Percentiles rank a stretch among this genome's conserved stretches.
Conservation (phyloP, 1,140 invertebrate species). For the Temnothorax longispinosus region DNA sequence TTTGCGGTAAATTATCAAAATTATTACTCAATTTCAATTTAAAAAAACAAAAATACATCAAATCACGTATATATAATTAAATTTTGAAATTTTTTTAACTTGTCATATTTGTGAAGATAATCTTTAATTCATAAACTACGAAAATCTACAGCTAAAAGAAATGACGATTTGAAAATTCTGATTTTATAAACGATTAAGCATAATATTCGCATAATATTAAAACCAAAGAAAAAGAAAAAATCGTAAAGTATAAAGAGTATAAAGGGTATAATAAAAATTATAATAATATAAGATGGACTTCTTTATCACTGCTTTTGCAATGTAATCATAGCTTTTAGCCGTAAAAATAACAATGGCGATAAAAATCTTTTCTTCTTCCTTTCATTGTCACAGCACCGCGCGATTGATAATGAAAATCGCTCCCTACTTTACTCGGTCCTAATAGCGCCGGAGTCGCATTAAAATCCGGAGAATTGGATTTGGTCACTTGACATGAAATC, state of each 20-base stretch:
- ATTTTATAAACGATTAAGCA: not conserved
- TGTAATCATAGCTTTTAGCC: not conserved
- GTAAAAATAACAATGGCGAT: slow-evolving; percentile 31
- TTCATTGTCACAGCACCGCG: slow-evolving; percentile 2
- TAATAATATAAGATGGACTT: not conserved
- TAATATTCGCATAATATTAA: not conserved
- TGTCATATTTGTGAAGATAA: not conserved
- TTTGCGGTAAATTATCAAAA: not conserved
- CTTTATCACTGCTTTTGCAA: slow-evolving; percentile 11
- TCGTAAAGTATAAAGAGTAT: not conserved
- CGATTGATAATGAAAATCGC: slow-evolving; percentile 56
- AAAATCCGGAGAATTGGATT: slow-evolving; percentile 62
- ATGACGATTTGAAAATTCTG: not conserved
- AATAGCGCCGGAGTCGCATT: slow-evolving; percentile 50
- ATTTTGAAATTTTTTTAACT: not conserved
- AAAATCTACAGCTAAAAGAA: not conserved
- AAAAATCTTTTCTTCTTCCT: slow-evolving; percentile 25
- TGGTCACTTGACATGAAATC: slow-evolving; percentile 66
- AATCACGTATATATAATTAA: no score
- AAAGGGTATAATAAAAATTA: slow-evolving; percentile 10
- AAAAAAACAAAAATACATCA: not conserved
- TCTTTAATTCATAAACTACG: not conserved
- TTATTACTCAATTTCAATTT: slow-evolving; percentile 11
- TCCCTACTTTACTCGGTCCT: slow-evolving; percentile 35
- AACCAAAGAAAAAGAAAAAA: not conserved